Evolutionary conservation across 2,113 vertebrate species (phyloP).

Genomic region (Gasterosteus nipponicus): DNA sequence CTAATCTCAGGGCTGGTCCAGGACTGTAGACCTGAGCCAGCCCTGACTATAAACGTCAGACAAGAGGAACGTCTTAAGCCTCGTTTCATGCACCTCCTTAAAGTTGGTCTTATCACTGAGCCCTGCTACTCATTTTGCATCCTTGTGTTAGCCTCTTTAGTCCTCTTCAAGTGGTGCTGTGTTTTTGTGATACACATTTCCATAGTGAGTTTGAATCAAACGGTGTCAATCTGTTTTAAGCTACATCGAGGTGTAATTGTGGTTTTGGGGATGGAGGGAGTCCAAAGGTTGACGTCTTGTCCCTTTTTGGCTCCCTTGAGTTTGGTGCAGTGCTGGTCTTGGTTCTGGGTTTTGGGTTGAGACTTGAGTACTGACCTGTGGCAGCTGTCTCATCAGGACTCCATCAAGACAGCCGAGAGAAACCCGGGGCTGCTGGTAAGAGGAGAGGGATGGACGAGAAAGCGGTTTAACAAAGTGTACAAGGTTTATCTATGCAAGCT

Average conservation of each 20-base stretch:
- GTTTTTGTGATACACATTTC: neutral
- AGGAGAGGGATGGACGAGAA: constrained; percentile 35
- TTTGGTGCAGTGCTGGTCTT: constrained; percentile 51
- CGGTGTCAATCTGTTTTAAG: neutral
- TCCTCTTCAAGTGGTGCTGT: neutral
- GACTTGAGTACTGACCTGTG: constrained; percentile 64
- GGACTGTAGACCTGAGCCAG: too few species aligned
- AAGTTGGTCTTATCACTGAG: neutral
- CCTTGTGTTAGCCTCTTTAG: neutral
- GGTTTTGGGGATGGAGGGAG: constrained; percentile 59
- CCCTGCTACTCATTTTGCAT: neutral
- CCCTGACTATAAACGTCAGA: too few species aligned
- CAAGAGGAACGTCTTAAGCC: too few species aligned
- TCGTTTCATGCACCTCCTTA: too few species aligned
- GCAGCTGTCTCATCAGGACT: constrained; percentile 77
- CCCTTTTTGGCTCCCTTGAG: constrained; percentile 68
- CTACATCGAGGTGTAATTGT: constrained; percentile 1
- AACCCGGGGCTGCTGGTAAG: constrained; percentile 82
- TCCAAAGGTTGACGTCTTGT: constrained; percentile 55
- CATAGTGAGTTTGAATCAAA: constrained; percentile 17
- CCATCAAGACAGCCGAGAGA: constrained; percentile 70
- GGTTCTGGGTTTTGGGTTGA: constrained; percentile 48
- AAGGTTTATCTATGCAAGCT: neutral
- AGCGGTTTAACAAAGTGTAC: neutral
- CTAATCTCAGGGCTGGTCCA: too few species aligned